These are phyloP conservation scores for Tyto alba DNA, from an alignment of 2,113 vertebrate species.

Conservation along the genomic window DNA sequence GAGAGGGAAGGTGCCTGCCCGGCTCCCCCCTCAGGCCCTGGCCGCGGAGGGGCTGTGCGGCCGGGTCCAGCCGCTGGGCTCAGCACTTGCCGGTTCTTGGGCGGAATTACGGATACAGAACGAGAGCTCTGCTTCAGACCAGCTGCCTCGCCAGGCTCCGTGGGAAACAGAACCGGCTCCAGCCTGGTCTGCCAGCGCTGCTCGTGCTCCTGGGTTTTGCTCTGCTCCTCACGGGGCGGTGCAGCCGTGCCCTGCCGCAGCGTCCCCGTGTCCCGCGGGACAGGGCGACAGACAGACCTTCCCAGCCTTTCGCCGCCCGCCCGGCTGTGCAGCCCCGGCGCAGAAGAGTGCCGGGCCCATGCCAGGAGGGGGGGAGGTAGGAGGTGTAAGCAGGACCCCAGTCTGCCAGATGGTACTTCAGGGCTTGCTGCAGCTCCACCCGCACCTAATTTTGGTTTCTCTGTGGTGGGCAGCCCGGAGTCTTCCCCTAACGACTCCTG, in stretches of 20 bases:
- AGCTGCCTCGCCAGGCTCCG: accelerated
- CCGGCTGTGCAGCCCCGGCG: accelerated
- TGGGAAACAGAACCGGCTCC: not conserved
- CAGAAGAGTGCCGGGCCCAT: not conserved
- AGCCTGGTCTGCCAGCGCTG: not conserved
- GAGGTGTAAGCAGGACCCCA: not conserved
- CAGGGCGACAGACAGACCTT: not conserved
- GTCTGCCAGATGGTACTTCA: not conserved
- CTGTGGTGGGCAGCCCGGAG: not conserved
- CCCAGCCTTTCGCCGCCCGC: not conserved
- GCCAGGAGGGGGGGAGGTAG: not conserved
- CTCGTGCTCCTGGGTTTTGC: not conserved
- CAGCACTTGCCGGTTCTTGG: not conserved
- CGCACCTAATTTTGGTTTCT: not conserved
- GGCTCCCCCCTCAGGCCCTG: not conserved
- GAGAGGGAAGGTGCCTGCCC: not conserved
- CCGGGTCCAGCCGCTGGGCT: not conserved
- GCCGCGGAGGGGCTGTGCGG: not conserved
- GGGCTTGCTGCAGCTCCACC: not conserved
- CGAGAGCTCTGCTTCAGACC: not conserved
- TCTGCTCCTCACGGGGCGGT: not conserved
- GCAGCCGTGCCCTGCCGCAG: not conserved
- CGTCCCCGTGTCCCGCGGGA: not conserved
- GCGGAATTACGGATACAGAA: not conserved
- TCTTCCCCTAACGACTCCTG: accelerated